These are phyloP conservation scores for Caenorhabditis tropicalis DNA, from an alignment of 1,140 invertebrate genomes.

Conservation along the genomic window DNA sequence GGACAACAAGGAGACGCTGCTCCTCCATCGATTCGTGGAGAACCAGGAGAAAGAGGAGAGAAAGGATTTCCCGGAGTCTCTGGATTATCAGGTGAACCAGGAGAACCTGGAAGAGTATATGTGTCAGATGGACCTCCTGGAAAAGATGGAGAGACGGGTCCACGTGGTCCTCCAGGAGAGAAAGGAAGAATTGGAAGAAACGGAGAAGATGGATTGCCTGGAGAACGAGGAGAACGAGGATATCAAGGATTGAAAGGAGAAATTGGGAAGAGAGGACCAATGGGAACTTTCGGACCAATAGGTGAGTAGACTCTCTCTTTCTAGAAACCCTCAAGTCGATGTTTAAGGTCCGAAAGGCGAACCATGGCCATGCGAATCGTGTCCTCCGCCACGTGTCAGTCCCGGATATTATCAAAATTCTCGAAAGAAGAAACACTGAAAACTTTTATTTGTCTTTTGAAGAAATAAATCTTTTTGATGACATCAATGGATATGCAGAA, in stretches of 20 bases:
- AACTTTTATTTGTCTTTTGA: not conserved
- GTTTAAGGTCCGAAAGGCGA: slow-evolving; percentile 32
- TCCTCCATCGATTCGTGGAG: slow-evolving; percentile 43
- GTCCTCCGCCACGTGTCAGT: slow-evolving; percentile 34
- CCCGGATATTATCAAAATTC: slow-evolving; percentile 10
- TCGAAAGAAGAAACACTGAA: not conserved
- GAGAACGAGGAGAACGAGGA: slow-evolving; percentile 39
- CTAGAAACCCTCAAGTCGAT: too few relatives aligned
- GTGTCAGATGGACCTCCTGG: slow-evolving; percentile 45
- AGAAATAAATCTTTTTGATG: too few relatives aligned
- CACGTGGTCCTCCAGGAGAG: slow-evolving; percentile 28
- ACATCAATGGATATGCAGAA: too few relatives aligned
- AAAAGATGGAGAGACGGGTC: slow-evolving; percentile 46
- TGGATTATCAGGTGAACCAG: slow-evolving; percentile 8
- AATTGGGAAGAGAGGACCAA: slow-evolving; percentile 6
- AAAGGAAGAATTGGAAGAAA: slow-evolving; percentile 42
- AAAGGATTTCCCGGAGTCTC: slow-evolving; percentile 13
- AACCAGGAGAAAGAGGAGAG: slow-evolving; percentile 36
- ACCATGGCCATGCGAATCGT: slow-evolving; percentile 45
- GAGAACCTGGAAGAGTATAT: slow-evolving; percentile 39
- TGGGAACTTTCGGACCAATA: not conserved
- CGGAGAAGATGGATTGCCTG: slow-evolving; percentile 48
- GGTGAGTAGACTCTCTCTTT: not conserved
- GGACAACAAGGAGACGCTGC: slow-evolving; percentile 15
- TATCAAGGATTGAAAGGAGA: slow-evolving; percentile 41